Evolutionary conservation across 2,797 vertebrate species (phyloP).

Genomic region (Phoeniculus purpureus): DNA sequence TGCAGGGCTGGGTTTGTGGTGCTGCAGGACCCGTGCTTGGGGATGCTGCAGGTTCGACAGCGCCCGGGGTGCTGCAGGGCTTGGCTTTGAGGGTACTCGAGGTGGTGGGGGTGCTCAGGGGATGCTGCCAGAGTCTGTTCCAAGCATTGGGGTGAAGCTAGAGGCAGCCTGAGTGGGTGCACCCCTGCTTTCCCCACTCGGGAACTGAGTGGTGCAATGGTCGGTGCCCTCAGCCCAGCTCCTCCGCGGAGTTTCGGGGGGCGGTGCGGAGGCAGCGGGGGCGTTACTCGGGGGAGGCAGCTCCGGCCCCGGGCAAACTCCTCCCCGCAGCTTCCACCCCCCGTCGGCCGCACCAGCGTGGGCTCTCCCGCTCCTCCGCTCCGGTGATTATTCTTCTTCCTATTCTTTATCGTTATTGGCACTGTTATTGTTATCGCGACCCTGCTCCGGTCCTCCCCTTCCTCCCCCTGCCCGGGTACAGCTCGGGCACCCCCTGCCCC

Average conservation of each 20-base stretch:
- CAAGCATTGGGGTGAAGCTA: background rate
- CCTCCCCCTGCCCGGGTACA: background rate
- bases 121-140: background rate
- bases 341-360: background rate
- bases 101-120: background rate
- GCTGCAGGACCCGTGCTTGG: background rate
- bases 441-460: background rate
- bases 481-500: background rate
- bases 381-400: background rate
- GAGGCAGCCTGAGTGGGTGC: background rate
- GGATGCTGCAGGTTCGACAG: too few relatives aligned
- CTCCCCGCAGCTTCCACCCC: background rate
- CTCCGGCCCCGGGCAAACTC: conserved; percentile 9
- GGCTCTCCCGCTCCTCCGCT: background rate
- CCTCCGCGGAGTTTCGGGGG: background rate
- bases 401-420: background rate
- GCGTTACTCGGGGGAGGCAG: conserved; percentile 7
- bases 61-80: background rate
- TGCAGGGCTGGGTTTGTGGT: background rate
- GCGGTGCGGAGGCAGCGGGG: background rate
- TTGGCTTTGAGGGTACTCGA: background rate
- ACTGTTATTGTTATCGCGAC: background rate
- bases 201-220: background rate
- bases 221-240: too few relatives aligned
- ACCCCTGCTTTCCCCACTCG: too few relatives aligned